These are phyloP conservation scores for Oeneis ivallda DNA, from an alignment of 2,888 invertebrate genomes.

Conservation along the genomic window DNA sequence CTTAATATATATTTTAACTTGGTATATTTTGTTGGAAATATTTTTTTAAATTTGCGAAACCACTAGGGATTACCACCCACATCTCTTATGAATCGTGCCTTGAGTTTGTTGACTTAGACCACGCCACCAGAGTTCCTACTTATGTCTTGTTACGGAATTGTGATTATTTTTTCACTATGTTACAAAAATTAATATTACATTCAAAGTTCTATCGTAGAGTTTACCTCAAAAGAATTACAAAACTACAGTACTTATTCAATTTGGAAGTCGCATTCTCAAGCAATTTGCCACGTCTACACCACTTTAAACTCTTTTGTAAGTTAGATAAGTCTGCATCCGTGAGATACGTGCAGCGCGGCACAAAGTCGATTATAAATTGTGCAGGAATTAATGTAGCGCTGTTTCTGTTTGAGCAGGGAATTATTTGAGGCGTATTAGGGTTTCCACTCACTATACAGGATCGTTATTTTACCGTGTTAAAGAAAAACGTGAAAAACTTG, in stretches of 20 bases:
- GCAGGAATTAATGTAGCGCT: slow-evolving; percentile 38
- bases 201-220: not conserved
- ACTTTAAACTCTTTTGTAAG: slow-evolving; percentile 31
- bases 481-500: too few relatives aligned
- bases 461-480: not conserved
- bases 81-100: too few relatives aligned
- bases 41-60: too few relatives aligned
- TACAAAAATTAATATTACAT: too few relatives aligned
- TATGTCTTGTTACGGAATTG: too few relatives aligned
- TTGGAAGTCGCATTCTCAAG: slow-evolving; percentile 17
- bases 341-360: slow-evolving; percentile 39
- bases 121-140: too few relatives aligned
- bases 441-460: slow-evolving; percentile 4
- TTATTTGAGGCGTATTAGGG: slow-evolving; percentile 23
- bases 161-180: too few relatives aligned
- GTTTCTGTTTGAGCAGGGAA: slow-evolving; percentile 36
- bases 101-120: too few relatives aligned
- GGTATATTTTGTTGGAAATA: too few relatives aligned
- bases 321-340: slow-evolving; percentile 35
- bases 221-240: slow-evolving; percentile 10
- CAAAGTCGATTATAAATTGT: slow-evolving; percentile 44
- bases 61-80: too few relatives aligned
- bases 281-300: slow-evolving; percentile 33
- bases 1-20: too few relatives aligned
- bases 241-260: slow-evolving; percentile 5